A percentile compares a stretch with the other conserved stretches of the same genome.
phyloP scores from a whole-genome alignment of 2,888 invertebrate genomes.

The Agrotis segetum region DNA sequence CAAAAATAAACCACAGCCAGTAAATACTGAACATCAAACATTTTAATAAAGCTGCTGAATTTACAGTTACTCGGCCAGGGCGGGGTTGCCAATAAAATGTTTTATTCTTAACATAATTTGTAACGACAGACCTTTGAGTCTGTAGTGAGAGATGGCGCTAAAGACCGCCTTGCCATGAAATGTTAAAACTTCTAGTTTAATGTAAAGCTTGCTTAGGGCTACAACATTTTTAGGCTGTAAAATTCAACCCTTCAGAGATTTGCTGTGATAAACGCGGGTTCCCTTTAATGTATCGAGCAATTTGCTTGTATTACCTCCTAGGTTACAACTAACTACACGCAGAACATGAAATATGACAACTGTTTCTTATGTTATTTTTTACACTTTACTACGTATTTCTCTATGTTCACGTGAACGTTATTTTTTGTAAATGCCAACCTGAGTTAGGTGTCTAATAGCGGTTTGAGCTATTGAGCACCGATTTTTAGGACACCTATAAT shows the following conservation, averaged over 20 bases:
- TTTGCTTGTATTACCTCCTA: neutral
- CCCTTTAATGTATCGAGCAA: neutral
- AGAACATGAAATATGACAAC: neutral
- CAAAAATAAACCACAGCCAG: slow-evolving; percentile 26
- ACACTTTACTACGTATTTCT: neutral
- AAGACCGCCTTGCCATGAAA: slow-evolving; percentile 37
- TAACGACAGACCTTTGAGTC: slow-evolving; percentile 40
- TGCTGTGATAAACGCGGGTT: neutral
- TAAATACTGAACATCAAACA: slow-evolving; percentile 40
- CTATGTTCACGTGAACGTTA: neutral
- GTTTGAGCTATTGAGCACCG: too few relatives aligned
- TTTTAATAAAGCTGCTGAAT: slow-evolving; percentile 55
- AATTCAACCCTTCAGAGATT: slow-evolving; percentile 10
- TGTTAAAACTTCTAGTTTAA: slow-evolving; percentile 27
- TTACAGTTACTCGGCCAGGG: slow-evolving; percentile 61
- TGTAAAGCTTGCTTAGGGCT: slow-evolving; percentile 19
- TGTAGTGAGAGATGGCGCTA: slow-evolving; percentile 40
- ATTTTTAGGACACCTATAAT: too few relatives aligned
- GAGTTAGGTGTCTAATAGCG: too few relatives aligned
- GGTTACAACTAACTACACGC: neutral
- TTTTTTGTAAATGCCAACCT: neutral
- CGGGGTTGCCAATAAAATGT: slow-evolving; percentile 70
- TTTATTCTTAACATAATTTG: slow-evolving; percentile 69
- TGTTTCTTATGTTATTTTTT: neutral
- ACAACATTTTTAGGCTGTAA: slow-evolving; percentile 25